These are phyloP conservation scores for Timema cristinae DNA, from an alignment of 2,888 invertebrate genomes.

Conservation along the genomic window DNA sequence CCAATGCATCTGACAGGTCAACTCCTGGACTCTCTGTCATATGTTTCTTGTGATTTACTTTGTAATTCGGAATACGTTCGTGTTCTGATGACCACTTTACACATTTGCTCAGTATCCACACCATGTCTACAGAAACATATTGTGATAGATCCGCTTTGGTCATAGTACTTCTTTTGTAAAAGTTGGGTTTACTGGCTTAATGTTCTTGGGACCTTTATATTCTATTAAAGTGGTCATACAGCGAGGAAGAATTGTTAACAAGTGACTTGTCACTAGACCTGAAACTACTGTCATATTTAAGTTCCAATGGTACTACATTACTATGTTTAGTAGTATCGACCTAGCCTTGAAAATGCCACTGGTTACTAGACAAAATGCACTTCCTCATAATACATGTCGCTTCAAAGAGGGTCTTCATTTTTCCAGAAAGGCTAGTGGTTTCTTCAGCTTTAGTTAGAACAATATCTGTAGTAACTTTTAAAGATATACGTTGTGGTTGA, in stretches of 20 bases:
- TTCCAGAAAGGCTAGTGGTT: constrained; percentile 2
- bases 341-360: not conserved
- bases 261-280: constrained; percentile 13
- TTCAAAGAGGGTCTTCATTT: not conserved
- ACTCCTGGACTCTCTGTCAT: constrained; percentile 1
- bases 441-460: constrained; percentile 5
- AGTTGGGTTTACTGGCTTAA: constrained; percentile 7
- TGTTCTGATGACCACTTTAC: constrained; percentile 10
- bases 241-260: constrained; percentile 10
- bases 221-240: constrained; percentile 12
- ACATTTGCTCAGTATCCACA: constrained; percentile 19
- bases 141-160: not conserved
- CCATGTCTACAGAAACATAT: constrained; percentile 5
- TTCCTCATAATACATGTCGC: not conserved
- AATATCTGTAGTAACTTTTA: not conserved
- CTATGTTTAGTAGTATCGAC: no score
- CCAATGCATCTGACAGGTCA: constrained; percentile 6
- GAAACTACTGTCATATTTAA: constrained; percentile 3
- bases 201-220: constrained; percentile 16
- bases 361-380: not conserved
- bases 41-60: constrained; percentile 18
- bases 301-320: no score
- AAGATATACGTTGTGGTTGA: constrained; percentile 6
- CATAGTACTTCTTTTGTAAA: constrained; percentile 2
- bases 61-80: constrained; percentile 1